phyloP scores from a whole-genome alignment of 1,140 invertebrate genomes.

The Goniozus legneri region DNA sequence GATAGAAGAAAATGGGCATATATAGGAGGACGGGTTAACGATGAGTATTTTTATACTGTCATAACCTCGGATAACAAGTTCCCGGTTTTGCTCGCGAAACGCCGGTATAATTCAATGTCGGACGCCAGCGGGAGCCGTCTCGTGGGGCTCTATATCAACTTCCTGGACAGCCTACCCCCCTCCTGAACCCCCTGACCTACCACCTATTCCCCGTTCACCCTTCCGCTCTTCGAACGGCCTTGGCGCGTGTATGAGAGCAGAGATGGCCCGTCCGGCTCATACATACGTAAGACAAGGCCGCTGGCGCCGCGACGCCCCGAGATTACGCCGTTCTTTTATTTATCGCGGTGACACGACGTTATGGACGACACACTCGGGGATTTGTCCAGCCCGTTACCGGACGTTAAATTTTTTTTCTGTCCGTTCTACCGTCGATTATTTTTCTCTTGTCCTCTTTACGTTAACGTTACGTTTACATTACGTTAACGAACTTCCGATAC shows the following conservation, averaged over 20 bases:
- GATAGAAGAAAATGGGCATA: not conserved
- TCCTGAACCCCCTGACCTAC: too few relatives aligned
- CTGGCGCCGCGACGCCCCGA: conserved; percentile 24
- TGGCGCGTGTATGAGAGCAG: not conserved
- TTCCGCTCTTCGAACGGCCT: not conserved
- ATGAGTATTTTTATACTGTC: conserved; percentile 40
- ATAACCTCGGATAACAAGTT: conserved; percentile 42
- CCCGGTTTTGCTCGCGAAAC: conserved; percentile 23
- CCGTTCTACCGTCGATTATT: too few relatives aligned
- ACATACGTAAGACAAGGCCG: conserved; percentile 39
- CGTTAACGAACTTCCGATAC: too few relatives aligned
- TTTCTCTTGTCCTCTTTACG: too few relatives aligned
- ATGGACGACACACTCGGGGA: conserved; percentile 28
- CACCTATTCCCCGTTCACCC: conserved; percentile 12
- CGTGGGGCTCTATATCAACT: conserved; percentile 39
- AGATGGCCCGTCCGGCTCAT: conserved; percentile 19
- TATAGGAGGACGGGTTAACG: conserved; percentile 24
- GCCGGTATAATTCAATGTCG: conserved; percentile 44
- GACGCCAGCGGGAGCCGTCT: conserved; percentile 24
- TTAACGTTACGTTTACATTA: too few relatives aligned
- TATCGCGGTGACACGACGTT: conserved; percentile 27
- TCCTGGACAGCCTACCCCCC: conserved; percentile 27
- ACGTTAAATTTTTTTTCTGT: conserved; percentile 18
- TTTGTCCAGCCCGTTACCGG: conserved; percentile 15
- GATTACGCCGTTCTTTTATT: conserved; percentile 42